A percentile compares a stretch with the other conserved stretches of the same genome.
These are phyloP conservation scores for Drosophila fuyamai DNA, from an alignment of 1,140 invertebrate genomes.

Conservation along the genomic window DNA sequence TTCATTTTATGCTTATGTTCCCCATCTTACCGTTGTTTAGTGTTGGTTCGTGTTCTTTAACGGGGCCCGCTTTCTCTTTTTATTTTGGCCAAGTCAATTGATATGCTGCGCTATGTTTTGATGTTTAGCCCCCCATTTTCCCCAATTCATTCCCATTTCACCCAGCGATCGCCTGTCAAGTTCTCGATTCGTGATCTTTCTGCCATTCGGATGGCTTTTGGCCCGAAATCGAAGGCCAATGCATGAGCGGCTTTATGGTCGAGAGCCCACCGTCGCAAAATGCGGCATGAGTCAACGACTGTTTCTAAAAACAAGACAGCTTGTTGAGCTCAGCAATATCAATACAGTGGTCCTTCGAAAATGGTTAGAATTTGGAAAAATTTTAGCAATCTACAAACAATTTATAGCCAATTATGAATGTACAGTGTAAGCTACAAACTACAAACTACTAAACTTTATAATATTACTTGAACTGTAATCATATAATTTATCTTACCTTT, in stretches of 20 bases:
- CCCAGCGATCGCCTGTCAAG: slow-evolving; percentile 23
- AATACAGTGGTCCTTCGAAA: not conserved
- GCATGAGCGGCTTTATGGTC: slow-evolving; percentile 11
- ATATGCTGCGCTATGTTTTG: slow-evolving; percentile 72
- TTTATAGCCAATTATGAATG: no score
- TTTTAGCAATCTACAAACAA: no score
- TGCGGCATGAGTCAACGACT: slow-evolving; percentile 16
- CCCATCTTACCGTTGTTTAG: slow-evolving; percentile 64
- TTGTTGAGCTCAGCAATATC: not conserved
- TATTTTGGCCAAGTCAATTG: slow-evolving; percentile 78
- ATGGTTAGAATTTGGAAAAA: not conserved
- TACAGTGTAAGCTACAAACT: no score
- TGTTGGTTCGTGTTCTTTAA: slow-evolving; percentile 70
- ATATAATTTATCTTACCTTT: no score
- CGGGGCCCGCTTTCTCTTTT: slow-evolving; percentile 76
- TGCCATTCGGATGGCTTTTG: slow-evolving; percentile 11
- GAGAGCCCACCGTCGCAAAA: slow-evolving; percentile 2
- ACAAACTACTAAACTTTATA: no score
- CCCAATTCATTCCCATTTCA: not conserved
- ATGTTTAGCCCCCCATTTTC: slow-evolving; percentile 22
- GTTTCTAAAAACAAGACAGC: slow-evolving; percentile 4
- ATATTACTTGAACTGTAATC: no score
- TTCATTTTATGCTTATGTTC: slow-evolving; percentile 40
- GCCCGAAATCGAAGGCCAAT: slow-evolving; percentile 22
- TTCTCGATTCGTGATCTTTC: slow-evolving; percentile 53